Percentiles rank a stretch among this genome's conserved stretches.
These are phyloP conservation scores for Oreochromis mossambicus DNA, from an alignment of 2,797 vertebrate genomes.

Conservation along the genomic window DNA sequence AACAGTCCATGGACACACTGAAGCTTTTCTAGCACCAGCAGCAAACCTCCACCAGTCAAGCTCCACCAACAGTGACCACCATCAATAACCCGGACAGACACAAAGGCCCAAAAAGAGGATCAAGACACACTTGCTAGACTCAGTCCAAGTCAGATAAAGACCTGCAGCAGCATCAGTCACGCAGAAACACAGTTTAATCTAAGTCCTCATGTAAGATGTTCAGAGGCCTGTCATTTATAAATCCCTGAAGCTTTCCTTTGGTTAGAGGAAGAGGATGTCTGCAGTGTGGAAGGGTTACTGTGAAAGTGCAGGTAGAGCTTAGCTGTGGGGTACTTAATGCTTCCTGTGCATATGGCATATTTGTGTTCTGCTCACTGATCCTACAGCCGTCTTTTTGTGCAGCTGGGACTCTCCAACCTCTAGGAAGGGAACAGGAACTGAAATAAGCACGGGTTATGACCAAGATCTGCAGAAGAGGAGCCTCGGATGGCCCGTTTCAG, in stretches of 20 bases:
- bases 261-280: background rate
- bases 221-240: background rate
- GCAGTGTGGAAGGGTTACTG: background rate
- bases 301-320: background rate
- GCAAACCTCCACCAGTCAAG: fast-evolving
- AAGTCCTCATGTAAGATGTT: background rate
- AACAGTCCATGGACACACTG: background rate
- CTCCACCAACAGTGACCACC: too few species aligned
- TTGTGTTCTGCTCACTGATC: background rate
- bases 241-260: background rate
- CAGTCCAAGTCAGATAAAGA: background rate
- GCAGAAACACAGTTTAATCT: background rate
- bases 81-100: background rate
- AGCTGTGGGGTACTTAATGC: background rate
- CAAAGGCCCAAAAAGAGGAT: background rate
- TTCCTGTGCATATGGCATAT: background rate
- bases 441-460: background rate
- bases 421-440: background rate
- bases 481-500: background rate
- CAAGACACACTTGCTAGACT: background rate
- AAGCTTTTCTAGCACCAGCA: background rate
- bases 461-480: background rate
- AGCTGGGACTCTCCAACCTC: background rate
- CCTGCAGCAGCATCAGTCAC: fast-evolving
- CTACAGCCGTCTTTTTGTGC: background rate